Evolutionary conservation across 1,140 invertebrate species (phyloP), one percentile per base, ranked within the genome.

Genomic region (Ectropis grisescens): DNA sequence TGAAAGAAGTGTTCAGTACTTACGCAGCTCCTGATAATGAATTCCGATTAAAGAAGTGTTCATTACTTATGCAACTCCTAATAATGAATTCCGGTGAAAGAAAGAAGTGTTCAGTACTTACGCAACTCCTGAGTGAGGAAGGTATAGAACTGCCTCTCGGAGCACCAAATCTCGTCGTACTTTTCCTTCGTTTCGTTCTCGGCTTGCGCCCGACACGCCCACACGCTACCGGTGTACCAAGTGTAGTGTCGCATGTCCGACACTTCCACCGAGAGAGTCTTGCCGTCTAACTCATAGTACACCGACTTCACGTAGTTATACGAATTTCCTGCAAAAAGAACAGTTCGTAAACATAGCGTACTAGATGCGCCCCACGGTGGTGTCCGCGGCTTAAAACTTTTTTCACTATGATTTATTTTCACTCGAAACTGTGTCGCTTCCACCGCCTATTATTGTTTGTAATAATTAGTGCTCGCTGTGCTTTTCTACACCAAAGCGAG

Each of bases 161-260:
- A 80, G 42, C 75, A 80, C 53, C 61, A 65, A 1, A 39, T 52
- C 26, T 82, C 75, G 29, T 84, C 67, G 26, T 54, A 57, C 0
- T 68, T 61, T 2, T 46, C 22, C 0, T 36, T 15, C 0, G 29
- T 37, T 26, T 83, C 59, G 35, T 74, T 65, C 19, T 44, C 34
- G 26, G 70, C 57, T 28, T 57, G 61, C 37, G 88, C 84, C 6
- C 92, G 84, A 41, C 93, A 95, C 1, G 91, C 92, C 62, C 85
- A 83, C 13, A 94, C 82, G 29, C 82, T 84, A 16, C 94, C 87
- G 15, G 85, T 87, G 62, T 94, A 93, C 13, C 76, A 72, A 0
- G 89, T 87, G 67, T 87, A 94, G 71, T 94, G 92, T 9, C 85
- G 85, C 37, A 94, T 69, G 10, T 88, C 84, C 8, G 52, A 72